Evolutionary conservation across 2,797 vertebrate species (phyloP).

Genomic region (Mormyrops attenuatus): DNA sequence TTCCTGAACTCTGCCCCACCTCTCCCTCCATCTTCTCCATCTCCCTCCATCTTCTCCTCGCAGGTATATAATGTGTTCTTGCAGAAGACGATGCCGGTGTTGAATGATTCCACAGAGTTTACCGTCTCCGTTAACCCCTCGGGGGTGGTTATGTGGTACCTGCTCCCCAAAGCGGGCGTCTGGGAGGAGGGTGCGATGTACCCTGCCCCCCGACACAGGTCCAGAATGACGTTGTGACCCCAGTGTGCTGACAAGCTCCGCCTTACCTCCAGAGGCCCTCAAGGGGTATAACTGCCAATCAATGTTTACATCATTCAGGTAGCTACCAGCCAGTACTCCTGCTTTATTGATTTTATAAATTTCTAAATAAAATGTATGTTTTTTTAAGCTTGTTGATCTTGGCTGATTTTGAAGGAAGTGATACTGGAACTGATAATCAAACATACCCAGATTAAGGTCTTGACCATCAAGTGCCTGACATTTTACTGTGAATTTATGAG

Average conservation of each 20-base stretch:
- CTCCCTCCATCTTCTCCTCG: constrained; percentile 20
- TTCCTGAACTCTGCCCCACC: background rate
- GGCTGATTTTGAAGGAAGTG: background rate
- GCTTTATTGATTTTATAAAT: background rate
- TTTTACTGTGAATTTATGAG: constrained; percentile 43
- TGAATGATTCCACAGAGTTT: constrained; percentile 66
- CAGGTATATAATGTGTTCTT: constrained; percentile 74
- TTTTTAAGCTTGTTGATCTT: constrained; percentile 10
- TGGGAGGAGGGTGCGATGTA: background rate
- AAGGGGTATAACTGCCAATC: background rate
- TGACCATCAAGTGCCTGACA: constrained; percentile 39
- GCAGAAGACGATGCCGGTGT: constrained; percentile 34
- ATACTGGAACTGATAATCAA: background rate
- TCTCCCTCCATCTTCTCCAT: constrained; percentile 6
- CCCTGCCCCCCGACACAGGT: background rate
- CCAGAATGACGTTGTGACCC: background rate
- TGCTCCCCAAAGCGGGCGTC: constrained; percentile 41
- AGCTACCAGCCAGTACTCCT: background rate
- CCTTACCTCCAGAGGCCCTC: background rate
- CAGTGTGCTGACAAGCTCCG: background rate
- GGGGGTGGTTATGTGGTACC: constrained; percentile 88
- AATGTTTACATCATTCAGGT: constrained; percentile 5
- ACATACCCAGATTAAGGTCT: background rate
- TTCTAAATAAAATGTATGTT: background rate
- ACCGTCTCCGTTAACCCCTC: constrained; percentile 79